Conservation (phyloP, 2,113 vertebrate species). For the Symphodus melops region DNA sequence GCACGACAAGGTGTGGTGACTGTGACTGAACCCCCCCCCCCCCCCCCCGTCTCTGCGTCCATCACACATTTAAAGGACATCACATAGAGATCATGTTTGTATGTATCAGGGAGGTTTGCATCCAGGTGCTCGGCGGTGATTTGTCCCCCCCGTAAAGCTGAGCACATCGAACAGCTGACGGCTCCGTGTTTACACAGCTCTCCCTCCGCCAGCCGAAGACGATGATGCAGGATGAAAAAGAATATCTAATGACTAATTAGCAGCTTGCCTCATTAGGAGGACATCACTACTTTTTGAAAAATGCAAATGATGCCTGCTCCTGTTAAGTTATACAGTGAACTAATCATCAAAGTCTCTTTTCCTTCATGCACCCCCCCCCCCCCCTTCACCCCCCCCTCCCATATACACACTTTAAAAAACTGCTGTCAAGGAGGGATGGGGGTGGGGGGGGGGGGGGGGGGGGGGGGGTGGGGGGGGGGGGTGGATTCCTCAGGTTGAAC, state of each 20-base stretch:
- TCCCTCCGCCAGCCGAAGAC: slow-evolving; percentile 75
- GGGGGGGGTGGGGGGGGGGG: slow-evolving; percentile 11
- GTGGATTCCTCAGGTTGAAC: slow-evolving; percentile 68
- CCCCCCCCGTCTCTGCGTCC: neutral
- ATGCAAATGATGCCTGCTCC: slow-evolving; percentile 77
- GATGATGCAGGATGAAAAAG: slow-evolving; percentile 81
- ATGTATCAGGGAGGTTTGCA: slow-evolving; percentile 16
- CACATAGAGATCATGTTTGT: neutral
- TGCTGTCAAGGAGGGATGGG: neutral
- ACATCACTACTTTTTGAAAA: slow-evolving; percentile 77
- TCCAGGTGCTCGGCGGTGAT: slow-evolving; percentile 64
- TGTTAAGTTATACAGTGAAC: slow-evolving; percentile 78
- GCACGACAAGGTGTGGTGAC: slow-evolving; percentile 94
- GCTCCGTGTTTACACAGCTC: slow-evolving; percentile 78
- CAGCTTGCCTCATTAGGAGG: slow-evolving; percentile 81
- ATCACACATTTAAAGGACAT: neutral
- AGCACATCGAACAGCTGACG: slow-evolving; percentile 78
- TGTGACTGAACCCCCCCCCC: neutral
- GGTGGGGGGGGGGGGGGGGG: no score
- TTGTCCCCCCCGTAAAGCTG: slow-evolving; percentile 55
- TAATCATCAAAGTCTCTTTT: slow-evolving; percentile 80
- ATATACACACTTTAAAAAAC: slow-evolving; percentile 45
- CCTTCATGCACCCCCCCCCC: slow-evolving; percentile 40
- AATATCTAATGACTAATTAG: slow-evolving; percentile 84
- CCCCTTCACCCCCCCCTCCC: slow-evolving; percentile 12